Percentiles rank a stretch among this genome's conserved stretches.
Conservation (phyloP, 2,113 vertebrate genomes). For the Rhabdomys dilectus region DNA sequence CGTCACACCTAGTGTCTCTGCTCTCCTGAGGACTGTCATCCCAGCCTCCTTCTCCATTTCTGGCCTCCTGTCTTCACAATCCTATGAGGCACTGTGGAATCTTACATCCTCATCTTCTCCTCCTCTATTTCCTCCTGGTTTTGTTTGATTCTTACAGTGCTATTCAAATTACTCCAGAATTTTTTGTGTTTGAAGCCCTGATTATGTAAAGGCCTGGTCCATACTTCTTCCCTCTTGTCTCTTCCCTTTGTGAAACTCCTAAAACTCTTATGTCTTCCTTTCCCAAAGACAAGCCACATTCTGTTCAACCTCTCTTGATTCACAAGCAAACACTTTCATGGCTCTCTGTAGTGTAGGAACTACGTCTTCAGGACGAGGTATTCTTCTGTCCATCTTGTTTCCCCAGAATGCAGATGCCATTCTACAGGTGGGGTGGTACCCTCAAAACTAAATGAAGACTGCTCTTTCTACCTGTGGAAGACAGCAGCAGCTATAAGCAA, state of each 20-base stretch:
- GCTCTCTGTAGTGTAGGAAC: neutral
- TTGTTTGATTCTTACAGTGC: neutral
- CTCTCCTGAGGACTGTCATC: neutral
- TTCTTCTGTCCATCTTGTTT: accelerated
- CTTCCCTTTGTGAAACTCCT: neutral
- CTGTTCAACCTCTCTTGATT: accelerated
- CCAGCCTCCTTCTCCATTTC: neutral
- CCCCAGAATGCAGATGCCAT: accelerated
- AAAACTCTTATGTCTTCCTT: neutral
- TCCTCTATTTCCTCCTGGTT: no score
- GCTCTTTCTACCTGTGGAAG: neutral
- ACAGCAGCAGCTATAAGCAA: neutral
- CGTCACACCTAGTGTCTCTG: neutral
- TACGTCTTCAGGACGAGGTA: accelerated
- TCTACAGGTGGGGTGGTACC: accelerated
- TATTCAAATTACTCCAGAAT: neutral
- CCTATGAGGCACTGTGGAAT: accelerated
- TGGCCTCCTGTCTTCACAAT: neutral
- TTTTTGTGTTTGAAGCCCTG: neutral
- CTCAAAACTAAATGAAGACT: neutral
- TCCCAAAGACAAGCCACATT: neutral
- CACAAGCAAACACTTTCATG: accelerated
- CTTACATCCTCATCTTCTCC: neutral
- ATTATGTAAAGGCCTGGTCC: accelerated
- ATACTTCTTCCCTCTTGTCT: neutral